phyloP scores from a whole-genome alignment of 2,888 invertebrate genomes.

The Heliconius sara region DNA sequence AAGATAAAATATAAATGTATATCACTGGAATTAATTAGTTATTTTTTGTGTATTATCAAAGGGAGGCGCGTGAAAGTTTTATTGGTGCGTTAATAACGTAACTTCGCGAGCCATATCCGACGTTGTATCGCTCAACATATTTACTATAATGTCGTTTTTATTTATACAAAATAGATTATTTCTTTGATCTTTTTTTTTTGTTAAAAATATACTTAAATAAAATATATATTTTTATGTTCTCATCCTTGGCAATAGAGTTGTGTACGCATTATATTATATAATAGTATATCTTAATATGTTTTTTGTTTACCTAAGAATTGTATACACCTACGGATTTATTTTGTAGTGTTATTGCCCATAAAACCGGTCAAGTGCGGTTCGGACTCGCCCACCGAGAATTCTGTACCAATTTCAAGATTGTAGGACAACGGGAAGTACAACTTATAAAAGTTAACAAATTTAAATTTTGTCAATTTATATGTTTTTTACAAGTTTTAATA shows the following conservation, averaged over 20 bases:
- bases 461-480: too few relatives aligned
- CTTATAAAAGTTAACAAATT: too few relatives aligned
- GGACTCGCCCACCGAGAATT: too few relatives aligned
- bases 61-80: slow-evolving; percentile 42
- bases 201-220: neutral
- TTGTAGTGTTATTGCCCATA: neutral
- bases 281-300: neutral
- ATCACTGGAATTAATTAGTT: slow-evolving; percentile 42
- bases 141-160: slow-evolving; percentile 24
- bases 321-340: neutral
- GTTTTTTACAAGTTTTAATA: too few relatives aligned
- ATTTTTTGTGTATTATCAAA: slow-evolving; percentile 40
- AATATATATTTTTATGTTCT: neutral
- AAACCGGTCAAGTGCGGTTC: too few relatives aligned
- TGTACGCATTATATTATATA: neutral
- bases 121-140: slow-evolving; percentile 26
- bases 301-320: neutral
- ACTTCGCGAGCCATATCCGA: slow-evolving; percentile 30
- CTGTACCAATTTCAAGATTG: too few relatives aligned
- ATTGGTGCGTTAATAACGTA: slow-evolving; percentile 36
- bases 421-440: too few relatives aligned
- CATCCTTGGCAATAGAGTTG: neutral
- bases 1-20: slow-evolving; percentile 39
- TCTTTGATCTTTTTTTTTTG: slow-evolving; percentile 29
- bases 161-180: slow-evolving; percentile 21